A percentile compares a stretch with the other conserved stretches of the same genome.
These are phyloP conservation scores for Umimayanthus chanpuru DNA, from an alignment of 92 coral and sea anemone genomes.

Conservation along the genomic window DNA sequence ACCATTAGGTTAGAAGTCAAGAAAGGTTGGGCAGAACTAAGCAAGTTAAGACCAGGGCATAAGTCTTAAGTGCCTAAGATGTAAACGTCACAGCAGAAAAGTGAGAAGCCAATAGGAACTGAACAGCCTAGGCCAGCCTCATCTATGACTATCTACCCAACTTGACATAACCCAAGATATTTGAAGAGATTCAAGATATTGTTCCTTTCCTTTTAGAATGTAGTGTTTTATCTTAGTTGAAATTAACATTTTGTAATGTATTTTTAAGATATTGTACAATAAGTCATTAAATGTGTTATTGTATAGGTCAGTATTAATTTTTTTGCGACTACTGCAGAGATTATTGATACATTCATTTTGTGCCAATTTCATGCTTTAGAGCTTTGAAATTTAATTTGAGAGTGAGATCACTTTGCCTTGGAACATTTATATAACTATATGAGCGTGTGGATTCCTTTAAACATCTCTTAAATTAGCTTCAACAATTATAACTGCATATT, in stretches of 20 bases:
- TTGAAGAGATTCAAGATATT: slow-evolving; percentile 10
- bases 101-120: slow-evolving; percentile 11
- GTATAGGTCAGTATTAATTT: too few species aligned
- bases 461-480: too few species aligned
- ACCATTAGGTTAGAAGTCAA: slow-evolving; percentile 36
- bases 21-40: slow-evolving; percentile 37
- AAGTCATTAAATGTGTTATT: background rate
- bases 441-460: too few species aligned
- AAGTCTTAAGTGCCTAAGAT: slow-evolving; percentile 39
- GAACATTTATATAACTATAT: too few species aligned
- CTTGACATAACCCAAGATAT: slow-evolving; percentile 32
- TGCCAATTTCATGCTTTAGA: too few species aligned
- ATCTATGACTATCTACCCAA: slow-evolving; percentile 1
- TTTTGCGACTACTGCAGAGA: too few species aligned
- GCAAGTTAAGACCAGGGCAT: slow-evolving; percentile 44
- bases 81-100: slow-evolving; percentile 25
- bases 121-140: slow-evolving; percentile 31
- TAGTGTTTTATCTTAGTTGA: too few species aligned
- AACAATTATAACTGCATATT: too few species aligned
- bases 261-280: background rate
- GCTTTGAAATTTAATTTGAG: too few species aligned
- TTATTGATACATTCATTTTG: too few species aligned
- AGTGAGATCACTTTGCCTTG: too few species aligned
- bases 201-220: background rate
- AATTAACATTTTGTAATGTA: too few species aligned